Evolutionary conservation across 2,113 vertebrate species (phyloP), one percentile per base, ranked within the genome.

Genomic region (Tetrao urogallus): DNA sequence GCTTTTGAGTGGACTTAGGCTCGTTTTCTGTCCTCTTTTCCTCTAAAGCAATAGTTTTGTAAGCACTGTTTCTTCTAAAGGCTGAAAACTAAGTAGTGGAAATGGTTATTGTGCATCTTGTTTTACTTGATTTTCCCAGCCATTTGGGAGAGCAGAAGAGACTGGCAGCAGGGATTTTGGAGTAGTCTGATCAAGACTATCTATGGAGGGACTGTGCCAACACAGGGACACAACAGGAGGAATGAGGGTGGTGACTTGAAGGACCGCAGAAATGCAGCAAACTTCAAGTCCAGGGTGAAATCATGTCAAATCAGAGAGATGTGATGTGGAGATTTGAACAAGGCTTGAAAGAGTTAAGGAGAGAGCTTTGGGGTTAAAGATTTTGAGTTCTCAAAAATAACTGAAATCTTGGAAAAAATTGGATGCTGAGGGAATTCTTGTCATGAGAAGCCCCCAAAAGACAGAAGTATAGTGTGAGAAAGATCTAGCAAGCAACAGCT

Each of bases 21-120:
- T 83, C 54, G 7, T 60, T 77, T 54, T 38, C 73, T 71, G 25
- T 64, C 9, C 22, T 60, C 19, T 83, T 88, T 66, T 60, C 15
- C 27, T 67, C 25, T 57, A 71, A 50, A 91, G 40, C 7, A 60
- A 10, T 38, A 73, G 38, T 60, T 71, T 63, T 1, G 0, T 34
- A 78, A 69, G 15, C 12, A 27, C 27, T 36, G 5, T n/a, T 95
- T 73, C 56, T 88, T 71, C 56, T 83, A 50, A 87, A 54, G n/a
- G 10, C 36, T 45, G n/a, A 86, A 88, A 1, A 1, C 6, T 74
- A 87, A 88, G 18, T 8, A 85, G 30, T 42, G n/a, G 76, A 82
- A 82, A 67, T 32, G 8, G 6, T 20, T 38, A 34, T 13, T 10
- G 0, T 69, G 6, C 34, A 42, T 48, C 3, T 42, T 19, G 6